A percentile compares a stretch with the other conserved stretches of the same genome.
These are phyloP conservation scores for Corvus cornix DNA, from an alignment of 2,113 vertebrate species.

Conservation along the genomic window DNA sequence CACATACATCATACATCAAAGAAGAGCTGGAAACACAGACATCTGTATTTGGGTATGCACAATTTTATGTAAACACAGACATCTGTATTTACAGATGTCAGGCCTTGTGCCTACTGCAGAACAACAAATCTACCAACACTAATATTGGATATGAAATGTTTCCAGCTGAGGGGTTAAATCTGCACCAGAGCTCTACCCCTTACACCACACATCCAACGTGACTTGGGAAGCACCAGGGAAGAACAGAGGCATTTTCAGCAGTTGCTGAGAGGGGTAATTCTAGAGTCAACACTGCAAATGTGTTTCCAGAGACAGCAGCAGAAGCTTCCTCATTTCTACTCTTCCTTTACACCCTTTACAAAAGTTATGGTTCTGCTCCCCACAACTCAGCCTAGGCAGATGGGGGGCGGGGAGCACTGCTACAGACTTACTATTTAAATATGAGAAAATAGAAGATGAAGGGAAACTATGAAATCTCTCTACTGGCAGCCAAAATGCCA, in stretches of 20 bases:
- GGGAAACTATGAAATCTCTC: neutral
- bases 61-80: neutral
- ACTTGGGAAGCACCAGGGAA: neutral
- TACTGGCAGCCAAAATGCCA: neutral
- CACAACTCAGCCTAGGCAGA: neutral
- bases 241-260: neutral
- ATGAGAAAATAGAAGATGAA: neutral
- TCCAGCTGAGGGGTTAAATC: neutral
- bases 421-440: neutral
- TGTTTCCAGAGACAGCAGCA: neutral
- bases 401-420: neutral
- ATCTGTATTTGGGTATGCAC: neutral
- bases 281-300: neutral
- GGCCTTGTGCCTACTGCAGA: neutral
- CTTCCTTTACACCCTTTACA: neutral
- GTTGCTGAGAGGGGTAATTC: neutral
- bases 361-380: neutral
- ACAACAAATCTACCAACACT: neutral
- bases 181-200: neutral
- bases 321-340: neutral
- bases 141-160: neutral
- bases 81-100: neutral
- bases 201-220: rapidly evolving
- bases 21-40: neutral
- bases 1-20: neutral